Evolutionary conservation across 2,797 vertebrate species (phyloP).

Genomic region (Xiphorhynchus erythropygius): DNA sequence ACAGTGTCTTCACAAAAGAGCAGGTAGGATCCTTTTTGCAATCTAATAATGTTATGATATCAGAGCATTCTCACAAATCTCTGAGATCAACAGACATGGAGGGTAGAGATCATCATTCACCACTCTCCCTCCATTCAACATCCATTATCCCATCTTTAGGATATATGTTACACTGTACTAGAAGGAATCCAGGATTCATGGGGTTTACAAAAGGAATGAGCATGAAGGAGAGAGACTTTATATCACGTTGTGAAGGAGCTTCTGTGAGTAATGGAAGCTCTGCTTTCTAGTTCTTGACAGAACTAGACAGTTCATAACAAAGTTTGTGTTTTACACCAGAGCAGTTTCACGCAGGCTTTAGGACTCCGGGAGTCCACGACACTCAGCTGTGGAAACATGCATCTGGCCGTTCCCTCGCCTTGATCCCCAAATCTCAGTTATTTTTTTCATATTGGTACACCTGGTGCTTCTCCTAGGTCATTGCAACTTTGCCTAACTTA

Average conservation of each 20-base stretch:
- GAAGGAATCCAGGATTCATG: not conserved
- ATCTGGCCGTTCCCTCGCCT: not conserved
- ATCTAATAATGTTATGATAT: not conserved
- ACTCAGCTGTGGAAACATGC: not conserved
- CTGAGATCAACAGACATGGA: not conserved
- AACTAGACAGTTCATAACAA: not conserved
- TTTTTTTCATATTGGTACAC: not conserved
- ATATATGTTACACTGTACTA: not conserved
- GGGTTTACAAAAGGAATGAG: not conserved
- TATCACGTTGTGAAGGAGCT: not conserved
- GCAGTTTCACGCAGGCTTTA: not conserved
- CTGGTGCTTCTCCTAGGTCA: not conserved
- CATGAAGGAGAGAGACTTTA: not conserved
- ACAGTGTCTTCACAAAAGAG: not conserved
- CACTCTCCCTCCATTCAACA: accelerated
- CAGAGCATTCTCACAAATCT: not conserved
- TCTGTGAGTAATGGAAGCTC: not conserved
- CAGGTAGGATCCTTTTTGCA: not conserved
- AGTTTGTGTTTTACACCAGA: not conserved
- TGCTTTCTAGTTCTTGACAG: not conserved
- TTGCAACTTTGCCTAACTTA: not conserved
- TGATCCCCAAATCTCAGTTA: not conserved
- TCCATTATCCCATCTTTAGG: not conserved
- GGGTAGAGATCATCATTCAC: not conserved
- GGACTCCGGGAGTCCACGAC: not conserved